A percentile compares a stretch with the other conserved stretches of the same genome.
Evolutionary conservation across 2,113 vertebrate genomes (phyloP).

Genomic region (Forbesichthys papilliferus): DNA sequence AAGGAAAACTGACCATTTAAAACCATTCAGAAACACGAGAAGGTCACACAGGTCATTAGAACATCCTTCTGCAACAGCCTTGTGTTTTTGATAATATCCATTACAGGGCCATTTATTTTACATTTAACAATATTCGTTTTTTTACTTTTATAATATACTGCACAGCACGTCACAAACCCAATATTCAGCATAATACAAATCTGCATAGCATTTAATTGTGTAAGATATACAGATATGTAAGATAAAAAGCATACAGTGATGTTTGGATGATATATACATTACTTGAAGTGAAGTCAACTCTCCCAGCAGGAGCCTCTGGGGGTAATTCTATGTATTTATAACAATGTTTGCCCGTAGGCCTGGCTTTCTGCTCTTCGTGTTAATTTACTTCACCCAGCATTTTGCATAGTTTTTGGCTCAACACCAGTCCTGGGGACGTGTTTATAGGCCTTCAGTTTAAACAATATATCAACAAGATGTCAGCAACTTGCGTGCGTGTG

Average conservation of each 20-base stretch:
- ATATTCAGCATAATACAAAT: no score
- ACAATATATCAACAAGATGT: conserved; percentile 26
- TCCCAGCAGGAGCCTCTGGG: conserved; percentile 20
- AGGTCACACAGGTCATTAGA: conserved; percentile 31
- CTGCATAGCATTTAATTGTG: neutral
- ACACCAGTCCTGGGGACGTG: conserved; percentile 34
- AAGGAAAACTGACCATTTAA: neutral
- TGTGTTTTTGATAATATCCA: no score
- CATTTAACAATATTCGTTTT: neutral
- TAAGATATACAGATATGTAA: neutral
- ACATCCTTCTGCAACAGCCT: neutral
- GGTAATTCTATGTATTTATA: conserved; percentile 44
- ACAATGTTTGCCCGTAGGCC: conserved; percentile 32
- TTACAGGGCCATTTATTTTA: neutral
- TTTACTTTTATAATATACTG: neutral
- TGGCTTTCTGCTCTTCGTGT: conserved; percentile 46
- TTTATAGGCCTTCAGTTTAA: conserved; percentile 37
- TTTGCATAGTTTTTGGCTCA: conserved; percentile 43
- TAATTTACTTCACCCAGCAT: conserved; percentile 39
- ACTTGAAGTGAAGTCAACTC: neutral
- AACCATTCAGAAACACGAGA: conserved; percentile 29
- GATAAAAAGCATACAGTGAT: neutral
- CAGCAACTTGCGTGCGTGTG: neutral
- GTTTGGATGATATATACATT: neutral
- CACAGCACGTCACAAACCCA: no score